Evolutionary conservation across 2,113 vertebrate species (phyloP).

Genomic region (Larimichthys crocea): DNA sequence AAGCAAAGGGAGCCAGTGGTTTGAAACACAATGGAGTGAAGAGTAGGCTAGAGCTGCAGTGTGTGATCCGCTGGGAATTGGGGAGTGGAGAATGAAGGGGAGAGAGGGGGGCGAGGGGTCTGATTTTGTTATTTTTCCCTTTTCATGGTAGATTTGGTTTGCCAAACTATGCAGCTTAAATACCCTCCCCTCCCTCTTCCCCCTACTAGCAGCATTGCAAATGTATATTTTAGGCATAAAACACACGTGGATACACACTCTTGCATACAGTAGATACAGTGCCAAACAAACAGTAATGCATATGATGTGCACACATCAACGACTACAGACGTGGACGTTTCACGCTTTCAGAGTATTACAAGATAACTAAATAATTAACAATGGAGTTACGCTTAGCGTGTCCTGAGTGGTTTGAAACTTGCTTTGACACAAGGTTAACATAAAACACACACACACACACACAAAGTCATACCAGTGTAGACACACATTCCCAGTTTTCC

Average conservation of each 20-base stretch:
- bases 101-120: conserved; percentile 12
- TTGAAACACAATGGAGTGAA: conserved; percentile 65
- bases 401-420: conserved; percentile 54
- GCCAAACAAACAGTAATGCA: conserved; percentile 1
- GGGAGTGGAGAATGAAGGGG: conserved; percentile 23
- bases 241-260: conserved; percentile 16
- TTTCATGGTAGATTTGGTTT: conserved; percentile 79
- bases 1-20: conserved; percentile 61
- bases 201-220: conserved; percentile 33
- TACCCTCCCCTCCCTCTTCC: conserved; percentile 43
- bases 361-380: conserved; percentile 53
- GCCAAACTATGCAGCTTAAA: conserved; percentile 70
- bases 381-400: conserved; percentile 19
- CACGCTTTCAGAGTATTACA: conserved; percentile 42
- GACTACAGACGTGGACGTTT: conserved; percentile 14
- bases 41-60: conserved; percentile 51
- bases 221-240: conserved; percentile 33
- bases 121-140: conserved; percentile 75
- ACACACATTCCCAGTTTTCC: conserved; percentile 49
- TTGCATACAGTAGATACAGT: conserved; percentile 5
- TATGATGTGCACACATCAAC: neutral
- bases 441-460: conserved; percentile 13
- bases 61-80: conserved; percentile 61
- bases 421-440: conserved; percentile 21
- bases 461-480: neutral